A percentile compares a stretch with the other conserved stretches of the same genome.
Evolutionary conservation across 2,888 invertebrate species (phyloP).

Genomic region (Tolmerus cingulatus): DNA sequence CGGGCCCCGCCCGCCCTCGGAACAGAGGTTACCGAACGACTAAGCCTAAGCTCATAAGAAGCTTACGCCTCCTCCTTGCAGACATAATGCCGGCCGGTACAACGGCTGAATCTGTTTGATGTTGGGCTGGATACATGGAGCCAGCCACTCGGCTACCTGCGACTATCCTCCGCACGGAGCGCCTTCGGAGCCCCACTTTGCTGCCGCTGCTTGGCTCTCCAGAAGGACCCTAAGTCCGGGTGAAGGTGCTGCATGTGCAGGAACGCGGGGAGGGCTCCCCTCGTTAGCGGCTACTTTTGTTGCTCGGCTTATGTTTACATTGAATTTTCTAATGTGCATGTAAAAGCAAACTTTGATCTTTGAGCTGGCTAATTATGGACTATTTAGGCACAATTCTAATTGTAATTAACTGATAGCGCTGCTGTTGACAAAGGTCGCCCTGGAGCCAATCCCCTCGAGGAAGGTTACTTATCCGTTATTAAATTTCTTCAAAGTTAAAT

Average conservation of each 20-base stretch:
- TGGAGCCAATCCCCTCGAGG: not conserved
- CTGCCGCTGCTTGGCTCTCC: not conserved
- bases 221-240: not conserved
- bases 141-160: not conserved
- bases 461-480: not conserved
- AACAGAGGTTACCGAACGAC: constrained; percentile 25
- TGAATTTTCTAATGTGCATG: not conserved
- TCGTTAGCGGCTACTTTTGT: not conserved
- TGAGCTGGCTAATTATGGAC: not conserved
- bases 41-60: constrained; percentile 29
- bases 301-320: not conserved
- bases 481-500: not conserved
- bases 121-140: not conserved
- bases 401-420: not conserved
- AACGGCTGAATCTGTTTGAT: constrained; percentile 11
- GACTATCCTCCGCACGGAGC: not conserved
- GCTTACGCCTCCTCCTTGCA: constrained; percentile 8
- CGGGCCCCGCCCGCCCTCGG: not conserved
- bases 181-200: not conserved
- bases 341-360: not conserved
- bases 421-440: not conserved
- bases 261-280: not conserved
- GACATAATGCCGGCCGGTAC: not conserved
- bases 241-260: not conserved
- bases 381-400: not conserved